These are phyloP conservation scores for Perodicticus potto DNA, from an alignment of 2,797 vertebrate species.

Conservation along the genomic window DNA sequence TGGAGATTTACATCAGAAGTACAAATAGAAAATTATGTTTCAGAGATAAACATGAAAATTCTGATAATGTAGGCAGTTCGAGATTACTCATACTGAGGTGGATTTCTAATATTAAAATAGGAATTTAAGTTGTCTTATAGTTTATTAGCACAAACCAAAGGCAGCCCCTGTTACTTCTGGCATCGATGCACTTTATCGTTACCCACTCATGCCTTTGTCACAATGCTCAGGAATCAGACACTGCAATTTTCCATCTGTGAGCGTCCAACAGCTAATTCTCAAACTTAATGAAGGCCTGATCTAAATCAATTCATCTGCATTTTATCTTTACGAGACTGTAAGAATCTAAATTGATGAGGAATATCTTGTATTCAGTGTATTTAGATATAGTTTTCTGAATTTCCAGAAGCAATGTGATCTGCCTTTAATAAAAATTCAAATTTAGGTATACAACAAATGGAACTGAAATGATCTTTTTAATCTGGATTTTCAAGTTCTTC, in stretches of 20 bases:
- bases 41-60: conserved; percentile 89
- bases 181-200: conserved; percentile 74
- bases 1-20: conserved; percentile 78
- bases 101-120: conserved; percentile 90
- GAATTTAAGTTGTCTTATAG: conserved; percentile 83
- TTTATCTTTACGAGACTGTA: conserved; percentile 75
- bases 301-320: conserved; percentile 74
- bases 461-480: conserved; percentile 80
- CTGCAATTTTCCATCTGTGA: conserved; percentile 57
- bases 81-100: conserved; percentile 92
- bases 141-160: conserved; percentile 84
- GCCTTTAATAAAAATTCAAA: conserved; percentile 84
- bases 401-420: conserved; percentile 74
- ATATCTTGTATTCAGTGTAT: conserved; percentile 61
- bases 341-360: conserved; percentile 79
- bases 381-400: conserved; percentile 78
- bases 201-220: conserved; percentile 75
- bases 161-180: conserved; percentile 79
- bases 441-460: conserved; percentile 75
- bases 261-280: conserved; percentile 76
- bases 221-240: conserved; percentile 76
- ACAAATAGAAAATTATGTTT: conserved; percentile 87
- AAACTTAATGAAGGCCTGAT: conserved; percentile 81
- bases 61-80: conserved; percentile 86
- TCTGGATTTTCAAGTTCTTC: conserved; percentile 65